Base-by-base conservation (phyloP, 2,888 invertebrate species). In the Cecidostiba fungosa region DNA sequence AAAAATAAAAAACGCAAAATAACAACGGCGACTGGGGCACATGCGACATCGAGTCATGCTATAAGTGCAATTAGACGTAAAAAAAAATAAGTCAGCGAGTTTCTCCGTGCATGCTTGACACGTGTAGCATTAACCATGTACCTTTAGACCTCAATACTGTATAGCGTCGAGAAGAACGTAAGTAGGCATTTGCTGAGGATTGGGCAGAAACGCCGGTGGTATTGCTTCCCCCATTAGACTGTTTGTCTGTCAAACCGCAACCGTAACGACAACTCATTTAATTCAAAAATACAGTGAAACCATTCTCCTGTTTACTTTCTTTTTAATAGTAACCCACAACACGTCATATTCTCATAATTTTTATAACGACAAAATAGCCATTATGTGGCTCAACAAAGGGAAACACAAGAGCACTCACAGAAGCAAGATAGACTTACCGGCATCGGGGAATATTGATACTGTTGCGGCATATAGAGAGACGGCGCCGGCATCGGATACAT, bases 91-190 rank as follows among this genome's bases (percentile, higher is more conserved):
- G n/a, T 78, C 76, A 82, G 85, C 79, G 47, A 81, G 32, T 82
- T 81, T 82, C 19, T 84, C 66, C 74, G 85, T 82, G 85, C 85
- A 85, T 85, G 85, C 85, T 84, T 82, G 84, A 87, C 85, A 86
- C 91, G 87, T 88, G 90, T 91, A 89, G 90, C 90, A 92, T 90
- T 92, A 89, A 91, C 91, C 91, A 91, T 91, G 90, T 93, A 93
- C 93, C 93, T 93, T 93, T 93, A 93, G 94, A 94, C 94, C 94
- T 95, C 95, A 95, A 94, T 95, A 95, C 94, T 95, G 95, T 94
- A 95, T 94, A 93, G 94, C 94, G 94, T 95, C 95, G 94, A 95
- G 94, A 94, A 95, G 94, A 92, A 95, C 94, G 94, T 95, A 95
- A 94, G 95, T 94, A 92, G 94, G 94, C 94, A 94, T 94, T 94